Conservation (phyloP, 2,888 invertebrate genomes). For the Euzetes globulus region DNA sequence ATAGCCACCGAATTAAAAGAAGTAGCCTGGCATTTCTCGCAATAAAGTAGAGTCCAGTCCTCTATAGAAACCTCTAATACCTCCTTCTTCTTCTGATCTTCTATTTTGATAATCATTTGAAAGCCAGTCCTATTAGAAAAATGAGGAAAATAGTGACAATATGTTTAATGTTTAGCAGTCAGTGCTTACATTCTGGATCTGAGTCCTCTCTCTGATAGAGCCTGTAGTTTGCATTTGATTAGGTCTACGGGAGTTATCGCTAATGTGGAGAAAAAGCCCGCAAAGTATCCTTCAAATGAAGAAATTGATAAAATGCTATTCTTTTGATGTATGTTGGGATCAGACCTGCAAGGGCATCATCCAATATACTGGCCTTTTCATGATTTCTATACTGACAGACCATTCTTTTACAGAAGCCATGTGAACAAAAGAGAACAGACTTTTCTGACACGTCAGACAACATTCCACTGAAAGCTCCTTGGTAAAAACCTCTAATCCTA, state of each 20-base stretch:
- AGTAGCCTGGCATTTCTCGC: slow-evolving; percentile 98
- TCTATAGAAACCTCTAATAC: slow-evolving; percentile 62
- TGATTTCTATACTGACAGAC: slow-evolving; percentile 54
- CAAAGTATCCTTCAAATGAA: slow-evolving; percentile 63
- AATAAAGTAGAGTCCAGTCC: slow-evolving; percentile 84
- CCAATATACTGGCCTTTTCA: slow-evolving; percentile 59
- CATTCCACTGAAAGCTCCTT: slow-evolving; percentile 88
- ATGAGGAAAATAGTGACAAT: too few species aligned
- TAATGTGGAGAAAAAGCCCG: slow-evolving; percentile 93
- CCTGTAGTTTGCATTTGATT: slow-evolving; percentile 93
- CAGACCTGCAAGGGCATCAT: slow-evolving; percentile 34
- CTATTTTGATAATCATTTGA: slow-evolving; percentile 53
- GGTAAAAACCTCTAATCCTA: slow-evolving; percentile 80
- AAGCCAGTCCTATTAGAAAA: background rate
- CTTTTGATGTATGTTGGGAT: background rate
- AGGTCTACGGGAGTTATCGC: slow-evolving; percentile 95
- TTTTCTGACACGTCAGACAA: slow-evolving; percentile 96
- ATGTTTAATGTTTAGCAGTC: too few species aligned
- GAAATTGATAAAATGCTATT: slow-evolving; percentile 53
- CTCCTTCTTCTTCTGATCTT: slow-evolving; percentile 63
- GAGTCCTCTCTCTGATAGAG: slow-evolving; percentile 63
- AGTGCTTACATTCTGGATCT: background rate
- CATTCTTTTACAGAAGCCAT: slow-evolving; percentile 89
- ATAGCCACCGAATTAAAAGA: slow-evolving; percentile 97
- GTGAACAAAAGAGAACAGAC: slow-evolving; percentile 87